phyloP scores from a whole-genome alignment of 64 coral and sea anemone genomes.

The Dendronephthya gigantea region DNA sequence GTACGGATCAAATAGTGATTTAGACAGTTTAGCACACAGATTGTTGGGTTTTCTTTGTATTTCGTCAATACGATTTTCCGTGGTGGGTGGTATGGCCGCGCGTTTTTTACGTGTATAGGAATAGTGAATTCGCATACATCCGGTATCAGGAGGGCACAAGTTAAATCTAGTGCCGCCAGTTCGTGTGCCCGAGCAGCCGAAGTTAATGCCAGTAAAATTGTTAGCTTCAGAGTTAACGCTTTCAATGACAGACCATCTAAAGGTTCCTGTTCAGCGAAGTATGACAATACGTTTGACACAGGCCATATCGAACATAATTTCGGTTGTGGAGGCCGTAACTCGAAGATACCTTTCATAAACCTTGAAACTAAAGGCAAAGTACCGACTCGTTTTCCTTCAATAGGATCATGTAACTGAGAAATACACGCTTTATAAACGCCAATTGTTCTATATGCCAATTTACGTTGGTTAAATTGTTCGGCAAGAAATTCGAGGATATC shows the following conservation, averaged over 20 bases:
- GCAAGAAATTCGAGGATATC: background rate
- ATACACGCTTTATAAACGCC: conserved; percentile 8
- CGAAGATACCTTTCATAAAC: no score
- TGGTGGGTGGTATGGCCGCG: background rate
- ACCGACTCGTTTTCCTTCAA: no score
- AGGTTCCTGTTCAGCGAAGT: no score
- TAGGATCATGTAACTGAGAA: no score
- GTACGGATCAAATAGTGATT: background rate
- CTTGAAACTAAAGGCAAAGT: no score
- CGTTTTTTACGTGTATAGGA: background rate
- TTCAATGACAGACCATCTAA: no score
- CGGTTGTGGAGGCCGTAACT: no score
- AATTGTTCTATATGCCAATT: background rate
- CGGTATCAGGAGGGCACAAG: background rate
- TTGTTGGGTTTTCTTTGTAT: background rate
- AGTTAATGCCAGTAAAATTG: no score
- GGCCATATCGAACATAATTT: no score
- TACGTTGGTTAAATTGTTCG: background rate
- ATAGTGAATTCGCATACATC: background rate
- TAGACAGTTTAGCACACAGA: background rate
- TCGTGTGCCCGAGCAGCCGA: background rate
- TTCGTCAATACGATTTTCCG: background rate
- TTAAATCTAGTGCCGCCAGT: background rate
- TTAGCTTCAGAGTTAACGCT: no score
- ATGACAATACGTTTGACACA: no score